Base-by-base conservation (phyloP, 2,888 invertebrate species). In the Parnassius apollo region DNA sequence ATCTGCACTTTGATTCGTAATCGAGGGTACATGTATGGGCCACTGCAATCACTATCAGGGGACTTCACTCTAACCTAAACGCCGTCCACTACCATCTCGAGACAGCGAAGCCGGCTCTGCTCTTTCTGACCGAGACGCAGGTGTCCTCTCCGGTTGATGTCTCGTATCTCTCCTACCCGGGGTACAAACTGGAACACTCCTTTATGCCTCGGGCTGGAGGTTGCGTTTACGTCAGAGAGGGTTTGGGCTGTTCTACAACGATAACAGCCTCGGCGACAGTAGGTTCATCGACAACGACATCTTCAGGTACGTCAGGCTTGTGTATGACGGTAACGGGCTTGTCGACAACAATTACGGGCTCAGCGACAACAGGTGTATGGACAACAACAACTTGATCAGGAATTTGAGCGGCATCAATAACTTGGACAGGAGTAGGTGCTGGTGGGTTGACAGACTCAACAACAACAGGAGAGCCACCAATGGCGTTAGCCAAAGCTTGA, bases 351-450 rank as follows among this genome's bases (percentile, higher is more conserved):
- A 35, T n/a, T 45, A 42, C 60, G 22, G 61, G 59, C 13, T 54
- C 46, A 10, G 63, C 48, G 12, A 52, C 65, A 9, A 42, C 22
- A 10, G 60, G 22, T 8, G 50, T 12, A 8, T 61, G 56, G 7
- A 61, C 50, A n/a, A 54, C 66, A 35, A 49, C 13, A 9, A 53
- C 48, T 59, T 49, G 49, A 7, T 49, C 49, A 12, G 49, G 49
- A 13, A 11, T 44, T 10, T 11, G 10, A 44, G 44, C 8, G 11
- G n/a, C 54, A 22, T 59, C 61, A 10, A 62, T 54, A 51, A 51
- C 63, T 9, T 55, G 50, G n/a, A 62, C 67, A 9, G 64, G 66
- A 42, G 54, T 50, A 13, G 63, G 45, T 22, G 9, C 57, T 12
- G 51, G 51, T 25, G 51, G 11, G 9, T 51, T 25, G 25, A 51